Percentiles rank a stretch among this genome's conserved stretches.
phyloP scores from a whole-genome alignment of 2,113 vertebrate species.

The Pteropus alecto region DNA sequence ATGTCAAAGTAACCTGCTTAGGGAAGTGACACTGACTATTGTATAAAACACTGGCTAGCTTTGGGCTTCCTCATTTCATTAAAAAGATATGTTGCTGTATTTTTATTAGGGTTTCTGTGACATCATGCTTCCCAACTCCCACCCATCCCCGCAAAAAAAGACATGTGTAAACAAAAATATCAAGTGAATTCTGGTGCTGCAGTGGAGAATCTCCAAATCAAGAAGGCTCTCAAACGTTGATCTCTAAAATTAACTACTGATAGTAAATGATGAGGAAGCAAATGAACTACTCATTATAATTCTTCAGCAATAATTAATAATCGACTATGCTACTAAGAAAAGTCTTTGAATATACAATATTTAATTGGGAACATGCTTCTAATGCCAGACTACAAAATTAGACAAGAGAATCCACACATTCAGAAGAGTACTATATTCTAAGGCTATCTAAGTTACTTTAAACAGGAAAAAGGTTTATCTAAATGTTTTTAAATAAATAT shows the following conservation, averaged over 20 bases:
- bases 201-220: background rate
- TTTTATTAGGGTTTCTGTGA: background rate
- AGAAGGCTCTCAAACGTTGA: background rate
- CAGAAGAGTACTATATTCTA: background rate
- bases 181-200: background rate
- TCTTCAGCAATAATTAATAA: background rate
- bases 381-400: background rate
- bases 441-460: background rate
- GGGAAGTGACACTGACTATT: background rate
- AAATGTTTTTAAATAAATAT: conserved; percentile 41
- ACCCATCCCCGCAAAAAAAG: background rate
- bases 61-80: background rate
- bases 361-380: background rate
- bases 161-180: background rate
- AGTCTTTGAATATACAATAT: background rate
- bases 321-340: background rate
- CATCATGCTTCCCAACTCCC: background rate
- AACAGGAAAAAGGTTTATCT: background rate
- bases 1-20: background rate
- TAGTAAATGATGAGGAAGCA: background rate
- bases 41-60: background rate
- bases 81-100: background rate
- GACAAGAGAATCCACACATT: background rate
- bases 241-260: background rate
- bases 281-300: background rate